Percentiles rank a stretch among this genome's conserved stretches.
These are phyloP conservation scores for Thymelicus lineola DNA, from an alignment of 2,888 invertebrate genomes.

Conservation along the genomic window DNA sequence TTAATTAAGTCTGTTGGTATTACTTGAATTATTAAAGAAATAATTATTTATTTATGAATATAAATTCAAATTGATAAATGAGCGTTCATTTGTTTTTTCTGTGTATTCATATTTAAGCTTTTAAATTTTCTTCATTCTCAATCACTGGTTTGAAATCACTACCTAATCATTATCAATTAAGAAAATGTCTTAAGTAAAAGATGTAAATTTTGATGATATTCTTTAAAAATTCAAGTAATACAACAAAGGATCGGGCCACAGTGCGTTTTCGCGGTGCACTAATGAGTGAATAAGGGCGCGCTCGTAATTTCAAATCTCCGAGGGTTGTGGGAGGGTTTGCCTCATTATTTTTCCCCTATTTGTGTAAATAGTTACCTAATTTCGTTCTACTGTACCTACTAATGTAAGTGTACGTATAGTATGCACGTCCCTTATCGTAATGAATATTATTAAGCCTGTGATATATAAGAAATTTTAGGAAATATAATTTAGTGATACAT, in stretches of 20 bases:
- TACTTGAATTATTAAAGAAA: conserved; percentile 8
- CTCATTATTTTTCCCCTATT: conserved; percentile 85
- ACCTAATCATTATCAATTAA: background rate
- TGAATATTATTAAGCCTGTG: conserved; percentile 83
- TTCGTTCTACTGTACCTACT: conserved; percentile 73
- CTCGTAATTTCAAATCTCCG: conserved; percentile 80
- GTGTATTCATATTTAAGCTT: background rate
- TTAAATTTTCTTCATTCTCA: background rate
- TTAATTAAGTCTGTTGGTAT: conserved; percentile 48
- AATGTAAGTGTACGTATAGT: conserved; percentile 78
- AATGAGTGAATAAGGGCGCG: conserved; percentile 67
- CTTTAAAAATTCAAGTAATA: conserved; percentile 15
- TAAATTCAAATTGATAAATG: background rate
- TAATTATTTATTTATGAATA: background rate
- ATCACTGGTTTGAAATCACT: background rate
- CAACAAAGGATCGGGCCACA: conserved; percentile 60
- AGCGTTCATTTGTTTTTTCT: background rate
- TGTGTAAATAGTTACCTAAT: conserved; percentile 85
- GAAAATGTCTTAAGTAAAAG: background rate
- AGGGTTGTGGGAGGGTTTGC: conserved; percentile 84
- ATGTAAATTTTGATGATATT: conserved; percentile 11
- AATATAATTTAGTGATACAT: conserved; percentile 63
- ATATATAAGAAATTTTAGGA: conserved; percentile 80
- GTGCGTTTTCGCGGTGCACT: conserved; percentile 56
- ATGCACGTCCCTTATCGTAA: conserved; percentile 82